Percentiles rank a stretch among this genome's conserved stretches.
phyloP scores from a whole-genome alignment of 2,113 vertebrate species.

The Pangasianodon gigas region DNA sequence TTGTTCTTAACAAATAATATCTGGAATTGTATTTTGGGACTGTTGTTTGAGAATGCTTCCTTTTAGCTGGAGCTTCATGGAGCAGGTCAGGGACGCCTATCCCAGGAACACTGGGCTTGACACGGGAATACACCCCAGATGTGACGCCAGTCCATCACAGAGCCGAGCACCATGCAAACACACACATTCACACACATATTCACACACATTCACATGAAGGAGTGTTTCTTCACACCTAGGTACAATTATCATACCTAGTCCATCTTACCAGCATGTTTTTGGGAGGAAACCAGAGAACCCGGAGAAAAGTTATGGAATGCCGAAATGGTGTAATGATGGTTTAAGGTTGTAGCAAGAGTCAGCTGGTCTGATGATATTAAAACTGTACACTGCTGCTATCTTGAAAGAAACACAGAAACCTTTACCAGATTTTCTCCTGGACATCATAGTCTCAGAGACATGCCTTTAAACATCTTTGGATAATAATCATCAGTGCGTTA shows the following conservation, averaged over 20 bases:
- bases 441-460: too few relatives aligned
- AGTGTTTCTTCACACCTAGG: background rate
- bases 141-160: background rate
- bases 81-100: background rate
- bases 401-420: background rate
- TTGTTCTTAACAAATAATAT: background rate
- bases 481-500: background rate
- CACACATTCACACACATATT: too few relatives aligned
- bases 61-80: background rate
- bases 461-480: background rate
- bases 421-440: background rate
- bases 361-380: slow-evolving; percentile 22
- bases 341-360: background rate
- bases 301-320: background rate
- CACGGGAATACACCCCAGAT: background rate
- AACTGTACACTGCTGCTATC: background rate
- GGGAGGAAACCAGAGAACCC: background rate
- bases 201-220: too few relatives aligned
- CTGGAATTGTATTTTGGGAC: background rate
- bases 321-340: background rate
- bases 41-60: background rate
- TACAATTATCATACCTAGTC: background rate
- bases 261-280: background rate
- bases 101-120: background rate
- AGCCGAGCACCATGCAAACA: background rate